Percentiles rank a stretch among this genome's conserved stretches.
Conservation (phyloP, 2,888 invertebrate genomes). For the Tipula unca region DNA sequence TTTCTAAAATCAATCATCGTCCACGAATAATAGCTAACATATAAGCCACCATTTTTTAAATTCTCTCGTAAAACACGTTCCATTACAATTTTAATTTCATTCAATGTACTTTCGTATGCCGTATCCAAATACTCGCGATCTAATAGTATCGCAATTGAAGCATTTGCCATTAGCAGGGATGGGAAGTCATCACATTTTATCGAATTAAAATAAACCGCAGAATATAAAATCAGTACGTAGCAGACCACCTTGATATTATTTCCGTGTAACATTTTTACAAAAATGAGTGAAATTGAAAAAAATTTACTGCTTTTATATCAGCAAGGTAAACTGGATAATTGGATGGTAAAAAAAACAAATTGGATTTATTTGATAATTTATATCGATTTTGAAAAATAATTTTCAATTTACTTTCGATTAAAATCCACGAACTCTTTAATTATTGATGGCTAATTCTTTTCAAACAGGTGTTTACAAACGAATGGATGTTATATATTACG, state of each 20-base stretch:
- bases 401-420: background rate
- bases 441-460: background rate
- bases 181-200: slow-evolving; percentile 52
- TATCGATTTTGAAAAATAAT: background rate
- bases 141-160: slow-evolving; percentile 63
- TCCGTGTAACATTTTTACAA: background rate
- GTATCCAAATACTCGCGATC: slow-evolving; percentile 59
- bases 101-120: slow-evolving; percentile 48
- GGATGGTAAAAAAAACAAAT: background rate
- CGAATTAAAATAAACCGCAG: background rate
- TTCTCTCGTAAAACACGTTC: slow-evolving; percentile 55
- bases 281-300: background rate
- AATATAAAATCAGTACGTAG: background rate
- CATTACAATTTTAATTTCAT: slow-evolving; percentile 52
- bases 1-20: slow-evolving; percentile 57
- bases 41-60: slow-evolving; percentile 58
- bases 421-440: background rate
- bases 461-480: background rate
- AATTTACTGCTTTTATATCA: background rate
- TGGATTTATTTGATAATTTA: background rate
- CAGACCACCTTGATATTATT: background rate
- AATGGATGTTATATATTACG: background rate
- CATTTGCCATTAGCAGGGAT: slow-evolving; percentile 62
- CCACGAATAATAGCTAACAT: slow-evolving; percentile 60
- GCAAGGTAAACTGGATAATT: background rate